Conservation (phyloP, 2,797 vertebrate genomes). For the Pterois miles region DNA sequence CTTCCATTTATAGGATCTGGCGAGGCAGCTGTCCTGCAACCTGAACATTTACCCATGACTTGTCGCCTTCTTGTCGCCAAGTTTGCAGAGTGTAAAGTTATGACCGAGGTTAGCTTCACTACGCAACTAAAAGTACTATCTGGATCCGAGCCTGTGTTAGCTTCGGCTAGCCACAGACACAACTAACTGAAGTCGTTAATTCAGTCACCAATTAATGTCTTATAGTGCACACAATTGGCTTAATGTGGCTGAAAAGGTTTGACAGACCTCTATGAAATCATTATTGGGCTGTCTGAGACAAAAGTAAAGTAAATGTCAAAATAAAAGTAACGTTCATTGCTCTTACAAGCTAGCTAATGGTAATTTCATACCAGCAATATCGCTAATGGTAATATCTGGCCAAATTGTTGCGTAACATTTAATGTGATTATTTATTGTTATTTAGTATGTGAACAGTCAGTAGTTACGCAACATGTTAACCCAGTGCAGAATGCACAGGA, state of each 20-base stretch:
- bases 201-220: neutral
- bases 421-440: neutral
- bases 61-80: constrained; percentile 40
- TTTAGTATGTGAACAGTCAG: neutral
- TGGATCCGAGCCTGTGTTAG: constrained; percentile 35
- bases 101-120: constrained; percentile 56
- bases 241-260: constrained; percentile 18
- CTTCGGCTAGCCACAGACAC: constrained; percentile 33
- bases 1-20: constrained; percentile 68
- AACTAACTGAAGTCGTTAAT: constrained; percentile 31
- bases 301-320: neutral
- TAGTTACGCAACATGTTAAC: neutral
- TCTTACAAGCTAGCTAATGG: neutral
- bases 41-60: constrained; percentile 34
- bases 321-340: neutral
- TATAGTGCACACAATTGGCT: neutral
- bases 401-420: neutral
- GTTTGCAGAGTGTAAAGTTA: constrained; percentile 37
- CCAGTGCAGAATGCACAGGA: neutral
- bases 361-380: neutral
- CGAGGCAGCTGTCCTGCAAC: constrained; percentile 54
- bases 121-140: constrained; percentile 59
- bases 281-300: neutral
- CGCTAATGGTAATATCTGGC: neutral
- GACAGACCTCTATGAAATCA: neutral